A percentile compares a stretch with the other conserved stretches of the same genome.
phyloP scores from a whole-genome alignment of 2,888 invertebrate genomes.

The Thera obeliscata region DNA sequence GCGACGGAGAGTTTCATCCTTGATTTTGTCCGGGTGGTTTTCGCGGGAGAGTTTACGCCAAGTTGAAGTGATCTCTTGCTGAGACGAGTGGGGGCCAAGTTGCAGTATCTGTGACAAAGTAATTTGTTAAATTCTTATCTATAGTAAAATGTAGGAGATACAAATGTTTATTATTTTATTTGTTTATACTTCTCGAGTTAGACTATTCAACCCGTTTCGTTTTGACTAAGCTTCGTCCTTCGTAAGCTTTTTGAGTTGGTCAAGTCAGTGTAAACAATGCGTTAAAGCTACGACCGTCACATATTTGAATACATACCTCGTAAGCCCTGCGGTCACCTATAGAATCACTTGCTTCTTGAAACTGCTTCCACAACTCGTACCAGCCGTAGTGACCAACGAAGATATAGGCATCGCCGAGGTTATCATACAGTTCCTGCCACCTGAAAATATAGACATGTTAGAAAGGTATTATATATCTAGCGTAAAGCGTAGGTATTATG shows the following conservation, averaged over 20 bases:
- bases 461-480: no score
- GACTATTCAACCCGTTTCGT: no score
- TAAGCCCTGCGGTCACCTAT: constrained; percentile 96
- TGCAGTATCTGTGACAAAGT: constrained; percentile 86
- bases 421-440: constrained; percentile 92
- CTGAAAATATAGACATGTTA: constrained; percentile 50
- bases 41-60: constrained; percentile 93
- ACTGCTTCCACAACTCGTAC: constrained; percentile 93
- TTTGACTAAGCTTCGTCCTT: no score
- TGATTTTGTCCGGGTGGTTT: constrained; percentile 96
- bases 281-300: no score
- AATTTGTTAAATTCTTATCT: not conserved
- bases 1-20: constrained; percentile 87
- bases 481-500: no score
- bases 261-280: no score
- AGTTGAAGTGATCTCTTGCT: constrained; percentile 92
- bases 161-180: no score
- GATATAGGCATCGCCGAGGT: constrained; percentile 89
- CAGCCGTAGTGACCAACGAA: constrained; percentile 94
- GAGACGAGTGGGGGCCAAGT: constrained; percentile 90
- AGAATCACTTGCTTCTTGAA: constrained; percentile 94
- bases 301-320: constrained; percentile 79
- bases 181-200: no score
- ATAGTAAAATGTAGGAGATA: not conserved
- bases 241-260: no score